Percentiles rank a stretch among this genome's conserved stretches.
These are phyloP conservation scores for Riptortus pedestris DNA, from an alignment of 1,140 invertebrate species.

Conservation along the genomic window DNA sequence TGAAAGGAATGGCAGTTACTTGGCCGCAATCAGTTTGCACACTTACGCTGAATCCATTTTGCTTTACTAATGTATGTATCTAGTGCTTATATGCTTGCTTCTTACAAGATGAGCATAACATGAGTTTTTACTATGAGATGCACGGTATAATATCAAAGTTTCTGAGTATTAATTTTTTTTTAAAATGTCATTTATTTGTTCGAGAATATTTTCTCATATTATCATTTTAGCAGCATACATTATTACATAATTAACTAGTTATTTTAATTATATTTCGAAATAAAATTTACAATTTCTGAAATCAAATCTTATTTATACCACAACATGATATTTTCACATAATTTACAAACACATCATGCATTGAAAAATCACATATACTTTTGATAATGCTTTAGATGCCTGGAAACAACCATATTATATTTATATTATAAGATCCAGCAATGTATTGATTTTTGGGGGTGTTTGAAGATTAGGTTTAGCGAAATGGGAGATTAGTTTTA, in stretches of 20 bases:
- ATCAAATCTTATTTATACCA: background rate
- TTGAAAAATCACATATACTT: too few relatives aligned
- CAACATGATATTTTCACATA: background rate
- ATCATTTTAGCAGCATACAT: background rate
- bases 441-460: slow-evolving; percentile 1
- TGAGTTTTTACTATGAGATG: too few relatives aligned
- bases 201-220: background rate
- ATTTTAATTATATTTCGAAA: background rate
- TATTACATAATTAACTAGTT: background rate
- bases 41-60: background rate
- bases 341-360: too few relatives aligned
- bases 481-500: background rate
- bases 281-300: background rate
- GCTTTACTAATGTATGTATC: slow-evolving; percentile 4
- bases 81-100: slow-evolving; percentile 9
- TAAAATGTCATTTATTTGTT: too few relatives aligned
- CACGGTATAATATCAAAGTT: too few relatives aligned
- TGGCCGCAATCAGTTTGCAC: too few relatives aligned
- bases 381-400: slow-evolving; percentile 11
- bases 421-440: background rate
- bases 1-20: background rate
- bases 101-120: too few relatives aligned
- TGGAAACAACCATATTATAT: slow-evolving; percentile 3
- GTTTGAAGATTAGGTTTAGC: background rate
- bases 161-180: too few relatives aligned